Evolutionary conservation across 2,888 invertebrate species (phyloP).

Genomic region (Stenolophus ochropezus): DNA sequence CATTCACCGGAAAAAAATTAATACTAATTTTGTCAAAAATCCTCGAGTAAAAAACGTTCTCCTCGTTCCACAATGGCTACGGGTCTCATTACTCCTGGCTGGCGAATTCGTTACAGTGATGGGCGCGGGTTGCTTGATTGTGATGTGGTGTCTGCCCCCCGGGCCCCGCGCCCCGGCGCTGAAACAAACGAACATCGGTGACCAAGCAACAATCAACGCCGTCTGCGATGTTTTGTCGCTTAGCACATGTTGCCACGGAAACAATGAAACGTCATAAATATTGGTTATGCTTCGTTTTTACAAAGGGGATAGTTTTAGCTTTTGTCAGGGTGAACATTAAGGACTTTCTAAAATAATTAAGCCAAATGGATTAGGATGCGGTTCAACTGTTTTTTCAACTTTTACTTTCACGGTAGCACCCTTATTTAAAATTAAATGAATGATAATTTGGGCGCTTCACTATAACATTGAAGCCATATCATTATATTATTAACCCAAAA

Average conservation of each 20-base stretch:
- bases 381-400: neutral
- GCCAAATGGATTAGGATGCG: neutral
- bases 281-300: neutral
- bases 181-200: conserved; percentile 40
- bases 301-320: neutral
- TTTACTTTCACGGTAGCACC: neutral
- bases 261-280: neutral
- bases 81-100: conserved; percentile 44
- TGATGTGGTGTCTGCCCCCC: neutral
- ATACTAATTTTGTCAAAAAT: conserved; percentile 57
- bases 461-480: no score
- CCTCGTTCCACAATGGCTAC: conserved; percentile 43
- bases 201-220: conserved; percentile 45
- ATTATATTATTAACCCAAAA: no score
- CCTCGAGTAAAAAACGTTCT: conserved; percentile 14
- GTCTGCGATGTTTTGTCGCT: conserved; percentile 6
- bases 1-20: conserved; percentile 45
- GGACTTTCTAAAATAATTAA: neutral
- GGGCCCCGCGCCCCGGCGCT: neutral
- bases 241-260: neutral
- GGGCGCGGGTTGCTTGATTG: conserved; percentile 48
- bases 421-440: no score
- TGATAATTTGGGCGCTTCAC: no score
- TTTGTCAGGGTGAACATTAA: neutral
- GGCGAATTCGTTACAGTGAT: conserved; percentile 56